Evolutionary conservation across 2,113 vertebrate species (phyloP).

Genomic region (Apteryx mantelli): DNA sequence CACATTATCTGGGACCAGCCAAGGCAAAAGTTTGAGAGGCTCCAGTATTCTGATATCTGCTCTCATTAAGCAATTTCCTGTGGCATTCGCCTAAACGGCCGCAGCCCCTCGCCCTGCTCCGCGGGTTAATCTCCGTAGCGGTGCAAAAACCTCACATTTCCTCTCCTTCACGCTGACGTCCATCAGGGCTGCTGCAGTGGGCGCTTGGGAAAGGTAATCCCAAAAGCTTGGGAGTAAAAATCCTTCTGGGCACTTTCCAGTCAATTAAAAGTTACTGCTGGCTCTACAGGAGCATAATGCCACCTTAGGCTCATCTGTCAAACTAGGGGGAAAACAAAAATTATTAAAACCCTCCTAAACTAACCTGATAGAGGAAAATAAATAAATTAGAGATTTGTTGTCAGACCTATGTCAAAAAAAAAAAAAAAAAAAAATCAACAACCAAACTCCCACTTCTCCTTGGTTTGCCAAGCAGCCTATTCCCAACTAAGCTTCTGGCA

Average conservation of each 20-base stretch:
- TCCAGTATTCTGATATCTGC: conserved; percentile 47
- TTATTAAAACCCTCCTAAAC: neutral
- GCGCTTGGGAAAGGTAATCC: neutral
- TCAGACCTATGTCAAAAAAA: neutral
- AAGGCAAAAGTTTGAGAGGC: conserved; percentile 33
- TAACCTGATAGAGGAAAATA: neutral
- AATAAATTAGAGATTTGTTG: neutral
- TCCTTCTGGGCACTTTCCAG: neutral
- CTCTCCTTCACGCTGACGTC: neutral
- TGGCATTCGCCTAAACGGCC: conserved; percentile 14
- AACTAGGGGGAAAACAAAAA: neutral
- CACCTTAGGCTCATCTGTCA: accelerated
- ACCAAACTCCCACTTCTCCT: neutral
- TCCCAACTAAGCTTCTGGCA: neutral
- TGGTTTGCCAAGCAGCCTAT: neutral
- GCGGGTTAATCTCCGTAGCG: neutral
- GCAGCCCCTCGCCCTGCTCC: neutral
- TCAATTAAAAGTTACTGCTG: neutral
- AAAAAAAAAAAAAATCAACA: no score
- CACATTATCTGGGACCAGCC: conserved; percentile 1
- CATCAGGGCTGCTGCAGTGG: neutral
- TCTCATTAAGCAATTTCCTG: conserved; percentile 66
- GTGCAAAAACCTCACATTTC: neutral
- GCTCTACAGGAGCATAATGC: neutral
- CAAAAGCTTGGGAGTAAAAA: neutral